A percentile compares a stretch with the other conserved stretches of the same genome.
phyloP scores from a whole-genome alignment of 2,113 vertebrate genomes.

The Asarcornis scutulata region DNA sequence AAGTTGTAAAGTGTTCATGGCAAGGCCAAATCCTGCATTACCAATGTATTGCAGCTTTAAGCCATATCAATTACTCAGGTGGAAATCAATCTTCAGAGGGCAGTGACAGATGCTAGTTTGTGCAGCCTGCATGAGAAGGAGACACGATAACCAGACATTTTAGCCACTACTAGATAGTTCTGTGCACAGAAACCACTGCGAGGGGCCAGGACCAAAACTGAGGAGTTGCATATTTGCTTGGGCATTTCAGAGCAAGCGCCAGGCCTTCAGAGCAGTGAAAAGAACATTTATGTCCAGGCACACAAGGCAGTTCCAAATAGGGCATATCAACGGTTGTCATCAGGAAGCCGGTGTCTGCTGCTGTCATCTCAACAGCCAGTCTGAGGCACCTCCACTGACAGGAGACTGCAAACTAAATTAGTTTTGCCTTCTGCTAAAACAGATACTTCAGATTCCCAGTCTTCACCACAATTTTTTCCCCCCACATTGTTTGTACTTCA shows the following conservation, averaged over 20 bases:
- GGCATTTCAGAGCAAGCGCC: neutral
- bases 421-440: neutral
- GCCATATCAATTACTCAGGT: neutral
- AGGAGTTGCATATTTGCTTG: neutral
- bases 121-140: neutral
- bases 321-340: neutral
- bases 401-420: neutral
- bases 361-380: neutral
- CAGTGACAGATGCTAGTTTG: neutral
- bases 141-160: rapidly evolving
- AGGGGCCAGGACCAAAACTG: neutral
- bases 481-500: neutral
- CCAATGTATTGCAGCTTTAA: neutral
- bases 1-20: rapidly evolving
- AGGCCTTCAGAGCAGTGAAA: neutral
- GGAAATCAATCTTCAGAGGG: neutral
- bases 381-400: neutral
- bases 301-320: neutral
- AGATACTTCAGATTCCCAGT: neutral
- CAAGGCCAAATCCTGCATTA: neutral
- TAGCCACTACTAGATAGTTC: neutral
- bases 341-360: neutral
- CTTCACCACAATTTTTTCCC: neutral
- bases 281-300: neutral
- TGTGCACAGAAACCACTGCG: neutral